These are phyloP conservation scores for Myotis vivesi DNA, from an alignment of 2,797 vertebrate species.

Conservation along the genomic window DNA sequence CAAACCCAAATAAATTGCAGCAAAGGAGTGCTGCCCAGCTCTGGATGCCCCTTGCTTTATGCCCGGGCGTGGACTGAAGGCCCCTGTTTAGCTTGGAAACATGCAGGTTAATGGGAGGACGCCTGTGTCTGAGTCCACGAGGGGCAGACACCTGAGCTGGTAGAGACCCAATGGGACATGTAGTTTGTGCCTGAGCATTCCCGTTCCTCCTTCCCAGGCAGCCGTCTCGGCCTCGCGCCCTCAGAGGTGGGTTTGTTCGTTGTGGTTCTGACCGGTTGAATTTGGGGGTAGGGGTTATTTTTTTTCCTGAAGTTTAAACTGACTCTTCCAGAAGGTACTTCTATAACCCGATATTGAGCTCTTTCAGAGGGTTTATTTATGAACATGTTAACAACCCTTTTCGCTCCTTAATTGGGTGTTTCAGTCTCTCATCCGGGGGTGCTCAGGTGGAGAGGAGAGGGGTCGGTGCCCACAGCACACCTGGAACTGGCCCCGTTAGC, in stretches of 20 bases:
- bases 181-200: background rate
- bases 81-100: background rate
- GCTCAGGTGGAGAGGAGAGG: too few species aligned
- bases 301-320: background rate
- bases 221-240: background rate
- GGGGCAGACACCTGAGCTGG: background rate
- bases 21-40: background rate
- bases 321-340: background rate
- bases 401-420: background rate
- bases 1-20: background rate
- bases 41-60: too few species aligned
- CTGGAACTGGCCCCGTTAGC: background rate
- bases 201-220: background rate
- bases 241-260: background rate
- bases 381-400: background rate
- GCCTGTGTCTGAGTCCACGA: rapidly evolving
- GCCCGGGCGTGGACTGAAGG: rapidly evolving
- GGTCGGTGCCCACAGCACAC: rapidly evolving
- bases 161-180: background rate
- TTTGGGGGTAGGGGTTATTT: background rate
- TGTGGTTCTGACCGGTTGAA: background rate
- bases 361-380: background rate
- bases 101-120: rapidly evolving
- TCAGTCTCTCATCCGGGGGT: background rate
- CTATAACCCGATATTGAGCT: background rate